Evolutionary conservation across 2,888 invertebrate species (phyloP).

Genomic region (Meandrusa payeni): DNA sequence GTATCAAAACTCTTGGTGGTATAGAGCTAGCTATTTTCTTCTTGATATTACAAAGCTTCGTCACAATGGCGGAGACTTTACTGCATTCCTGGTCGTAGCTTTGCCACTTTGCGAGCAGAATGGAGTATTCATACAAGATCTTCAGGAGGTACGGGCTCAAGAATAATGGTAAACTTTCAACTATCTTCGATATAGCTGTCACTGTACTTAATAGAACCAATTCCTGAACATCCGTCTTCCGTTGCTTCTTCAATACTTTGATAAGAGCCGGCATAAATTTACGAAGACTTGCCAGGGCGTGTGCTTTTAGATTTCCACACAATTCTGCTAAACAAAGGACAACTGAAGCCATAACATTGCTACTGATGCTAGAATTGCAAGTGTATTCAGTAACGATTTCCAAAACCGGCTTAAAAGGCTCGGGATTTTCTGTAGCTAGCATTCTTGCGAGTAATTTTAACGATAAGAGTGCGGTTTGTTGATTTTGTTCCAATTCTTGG

Average conservation of each 20-base stretch:
- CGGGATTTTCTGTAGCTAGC: conserved; percentile 84
- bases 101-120: conserved; percentile 78
- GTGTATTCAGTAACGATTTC: conserved; percentile 84
- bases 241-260: conserved; percentile 82
- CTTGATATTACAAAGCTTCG: conserved; percentile 82
- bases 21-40: conserved; percentile 85
- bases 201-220: conserved; percentile 86
- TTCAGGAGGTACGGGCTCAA: conserved; percentile 91
- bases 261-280: conserved; percentile 89
- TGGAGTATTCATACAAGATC: conserved; percentile 83
- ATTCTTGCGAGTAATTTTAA: conserved; percentile 90
- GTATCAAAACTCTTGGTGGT: conserved; percentile 88
- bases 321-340: conserved; percentile 90
- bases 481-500: conserved; percentile 84
- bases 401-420: conserved; percentile 86
- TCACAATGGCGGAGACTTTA: conserved; percentile 76
- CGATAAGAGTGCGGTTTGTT: conserved; percentile 91
- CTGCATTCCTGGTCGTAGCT: conserved; percentile 66
- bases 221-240: conserved; percentile 81
- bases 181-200: conserved; percentile 89
- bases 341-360: conserved; percentile 86
- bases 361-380: conserved; percentile 69
- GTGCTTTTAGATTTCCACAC: conserved; percentile 86
- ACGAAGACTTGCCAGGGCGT: conserved; percentile 87
- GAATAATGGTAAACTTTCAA: conserved; percentile 90